phyloP scores from a whole-genome alignment of 2,113 vertebrate genomes.

The Hemiscyllium ocellatum region DNA sequence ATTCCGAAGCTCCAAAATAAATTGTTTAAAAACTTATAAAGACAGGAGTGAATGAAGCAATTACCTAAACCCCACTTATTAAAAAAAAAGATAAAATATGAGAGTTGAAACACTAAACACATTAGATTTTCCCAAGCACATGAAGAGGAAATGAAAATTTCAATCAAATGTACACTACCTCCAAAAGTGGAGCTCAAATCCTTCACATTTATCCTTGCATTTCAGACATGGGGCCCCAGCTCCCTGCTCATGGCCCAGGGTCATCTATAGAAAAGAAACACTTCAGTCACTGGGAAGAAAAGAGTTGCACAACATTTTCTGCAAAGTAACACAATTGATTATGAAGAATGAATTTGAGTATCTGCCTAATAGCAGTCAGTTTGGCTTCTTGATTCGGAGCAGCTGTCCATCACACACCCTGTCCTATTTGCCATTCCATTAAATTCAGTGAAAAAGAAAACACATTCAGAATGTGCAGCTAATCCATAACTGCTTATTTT shows the following conservation, averaged over 20 bases:
- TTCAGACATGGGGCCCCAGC: constrained; percentile 88
- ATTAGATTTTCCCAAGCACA: background rate
- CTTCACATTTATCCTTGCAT: constrained; percentile 94
- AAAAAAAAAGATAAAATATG: background rate
- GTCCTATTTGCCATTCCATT: background rate
- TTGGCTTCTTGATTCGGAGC: background rate
- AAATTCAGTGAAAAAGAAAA: background rate
- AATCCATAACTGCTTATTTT: background rate
- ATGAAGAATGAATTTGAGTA: background rate
- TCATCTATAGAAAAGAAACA: constrained; percentile 67
- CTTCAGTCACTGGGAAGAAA: background rate
- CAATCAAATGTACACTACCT: constrained; percentile 60
- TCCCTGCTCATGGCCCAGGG: constrained; percentile 88
- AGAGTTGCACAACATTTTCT: background rate
- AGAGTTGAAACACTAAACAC: background rate
- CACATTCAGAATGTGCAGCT: background rate
- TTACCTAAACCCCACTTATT: background rate
- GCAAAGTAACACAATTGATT: background rate
- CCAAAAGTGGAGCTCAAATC: constrained; percentile 97
- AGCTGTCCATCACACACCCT: background rate
- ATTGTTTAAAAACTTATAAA: background rate
- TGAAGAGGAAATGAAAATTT: background rate
- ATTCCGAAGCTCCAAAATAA: background rate
- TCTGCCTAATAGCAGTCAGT: background rate
- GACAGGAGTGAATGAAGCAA: background rate